Percentiles rank a stretch among this genome's conserved stretches.
Conservation (phyloP, 2,888 invertebrate genomes). For the Parthenolecanium corni region DNA sequence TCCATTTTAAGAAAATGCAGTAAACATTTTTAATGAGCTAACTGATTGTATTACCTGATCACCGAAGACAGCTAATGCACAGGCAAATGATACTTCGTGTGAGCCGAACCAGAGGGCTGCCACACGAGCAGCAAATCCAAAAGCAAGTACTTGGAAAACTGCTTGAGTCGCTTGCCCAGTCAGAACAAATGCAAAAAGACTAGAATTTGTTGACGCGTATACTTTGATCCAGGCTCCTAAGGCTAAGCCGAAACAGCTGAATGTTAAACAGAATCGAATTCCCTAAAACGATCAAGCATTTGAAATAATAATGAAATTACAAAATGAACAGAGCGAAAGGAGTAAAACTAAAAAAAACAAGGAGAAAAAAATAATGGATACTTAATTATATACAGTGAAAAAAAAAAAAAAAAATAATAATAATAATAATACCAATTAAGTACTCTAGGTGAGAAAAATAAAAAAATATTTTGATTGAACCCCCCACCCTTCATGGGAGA, state of each 20-base stretch:
- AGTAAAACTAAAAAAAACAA: neutral
- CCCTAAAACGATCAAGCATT: slow-evolving; percentile 65
- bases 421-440: too few species aligned
- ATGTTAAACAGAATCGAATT: slow-evolving; percentile 62
- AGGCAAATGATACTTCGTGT: slow-evolving; percentile 89
- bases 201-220: slow-evolving; percentile 67
- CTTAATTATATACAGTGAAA: too few species aligned
- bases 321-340: too few species aligned
- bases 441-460: too few species aligned
- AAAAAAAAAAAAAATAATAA: neutral
- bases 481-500: too few species aligned
- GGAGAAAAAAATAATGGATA: too few species aligned
- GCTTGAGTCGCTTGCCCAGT: slow-evolving; percentile 77
- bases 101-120: slow-evolving; percentile 98
- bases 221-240: slow-evolving; percentile 86
- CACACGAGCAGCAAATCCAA: slow-evolving; percentile 81
- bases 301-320: too few species aligned
- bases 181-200: slow-evolving; percentile 79
- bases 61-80: slow-evolving; percentile 95
- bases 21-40: too few species aligned
- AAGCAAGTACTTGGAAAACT: slow-evolving; percentile 79
- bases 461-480: too few species aligned
- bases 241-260: slow-evolving; percentile 77
- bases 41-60: slow-evolving; percentile 70
- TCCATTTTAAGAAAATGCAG: too few species aligned